Conservation (phyloP, 2,888 invertebrate species). For the Argynnis bischoffii region DNA sequence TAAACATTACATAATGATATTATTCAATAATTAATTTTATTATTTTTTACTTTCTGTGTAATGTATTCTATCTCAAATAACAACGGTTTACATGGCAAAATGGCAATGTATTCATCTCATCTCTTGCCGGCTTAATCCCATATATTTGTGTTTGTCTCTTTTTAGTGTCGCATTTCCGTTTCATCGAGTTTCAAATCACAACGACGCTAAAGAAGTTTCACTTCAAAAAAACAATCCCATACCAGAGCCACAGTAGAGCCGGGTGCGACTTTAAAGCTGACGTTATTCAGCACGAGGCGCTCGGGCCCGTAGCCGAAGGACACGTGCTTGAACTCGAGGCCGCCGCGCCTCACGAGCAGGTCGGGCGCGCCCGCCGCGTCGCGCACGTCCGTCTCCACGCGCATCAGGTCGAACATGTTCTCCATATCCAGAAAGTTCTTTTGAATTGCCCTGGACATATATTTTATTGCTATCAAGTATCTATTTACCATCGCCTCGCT, state of each 20-base stretch:
- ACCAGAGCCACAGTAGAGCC: slow-evolving; percentile 93
- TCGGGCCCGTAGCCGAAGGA: slow-evolving; percentile 94
- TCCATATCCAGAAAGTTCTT: slow-evolving; percentile 99
- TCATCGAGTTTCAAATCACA: no score
- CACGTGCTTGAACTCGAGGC: slow-evolving; percentile 94
- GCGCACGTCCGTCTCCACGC: slow-evolving; percentile 92
- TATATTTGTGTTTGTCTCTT: no score
- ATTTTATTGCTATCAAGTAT: slow-evolving; percentile 1
- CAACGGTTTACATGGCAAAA: no score
- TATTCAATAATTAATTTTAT: no score
- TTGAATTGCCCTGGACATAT: slow-evolving; percentile 90
- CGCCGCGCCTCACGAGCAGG: slow-evolving; percentile 86
- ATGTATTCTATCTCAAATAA: no score
- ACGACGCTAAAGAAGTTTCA: no score
- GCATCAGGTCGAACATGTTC: slow-evolving; percentile 98
- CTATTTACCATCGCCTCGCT: no score
- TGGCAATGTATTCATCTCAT: no score
- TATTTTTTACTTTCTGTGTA: no score
- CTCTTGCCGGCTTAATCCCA: no score
- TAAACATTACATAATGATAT: neutral
- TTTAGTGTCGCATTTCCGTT: no score
- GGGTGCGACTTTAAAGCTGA: slow-evolving; percentile 90
- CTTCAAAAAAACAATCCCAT: slow-evolving; percentile 45
- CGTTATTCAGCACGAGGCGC: slow-evolving; percentile 87
- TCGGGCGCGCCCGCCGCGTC: slow-evolving; percentile 91